Conservation (phyloP, 2,888 invertebrate genomes). For the Uloborus plumipes region DNA sequence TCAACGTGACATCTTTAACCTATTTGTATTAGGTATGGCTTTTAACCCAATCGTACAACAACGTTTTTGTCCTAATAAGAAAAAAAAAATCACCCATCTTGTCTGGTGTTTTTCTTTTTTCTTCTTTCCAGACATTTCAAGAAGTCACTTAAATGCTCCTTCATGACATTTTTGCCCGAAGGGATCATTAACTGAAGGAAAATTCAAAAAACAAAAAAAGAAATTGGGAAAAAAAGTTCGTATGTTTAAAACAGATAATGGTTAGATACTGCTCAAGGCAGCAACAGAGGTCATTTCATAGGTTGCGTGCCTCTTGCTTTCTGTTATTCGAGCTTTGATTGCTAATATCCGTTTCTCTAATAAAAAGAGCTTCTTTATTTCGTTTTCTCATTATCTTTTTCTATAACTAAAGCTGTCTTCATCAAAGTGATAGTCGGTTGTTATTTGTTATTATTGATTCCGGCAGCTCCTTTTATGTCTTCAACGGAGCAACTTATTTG, state of each 20-base stretch:
- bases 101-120: neutral
- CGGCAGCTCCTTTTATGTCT: neutral
- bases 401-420: neutral
- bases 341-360: neutral
- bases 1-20: neutral
- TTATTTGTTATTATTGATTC: neutral
- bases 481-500: too few species aligned
- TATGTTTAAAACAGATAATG: constrained; percentile 45
- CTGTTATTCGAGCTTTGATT: constrained; percentile 7
- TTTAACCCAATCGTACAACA: constrained; percentile 1
- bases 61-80: too few species aligned
- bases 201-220: constrained; percentile 27
- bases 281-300: constrained; percentile 35
- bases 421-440: neutral
- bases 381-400: neutral
- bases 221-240: constrained; percentile 16
- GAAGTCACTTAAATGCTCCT: constrained; percentile 35
- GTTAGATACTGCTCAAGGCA: constrained; percentile 22
- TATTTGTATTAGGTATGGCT: constrained; percentile 6
- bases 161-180: constrained; percentile 22
- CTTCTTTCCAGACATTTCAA: neutral
- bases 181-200: constrained; percentile 43
- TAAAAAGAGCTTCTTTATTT: constrained; percentile 1
- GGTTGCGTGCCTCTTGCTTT: constrained; percentile 16
- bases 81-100: too few species aligned